Evolutionary conservation across 2,113 vertebrate species (phyloP), one percentile per base, ranked within the genome.

Genomic region (Nanorana parkeri): DNA sequence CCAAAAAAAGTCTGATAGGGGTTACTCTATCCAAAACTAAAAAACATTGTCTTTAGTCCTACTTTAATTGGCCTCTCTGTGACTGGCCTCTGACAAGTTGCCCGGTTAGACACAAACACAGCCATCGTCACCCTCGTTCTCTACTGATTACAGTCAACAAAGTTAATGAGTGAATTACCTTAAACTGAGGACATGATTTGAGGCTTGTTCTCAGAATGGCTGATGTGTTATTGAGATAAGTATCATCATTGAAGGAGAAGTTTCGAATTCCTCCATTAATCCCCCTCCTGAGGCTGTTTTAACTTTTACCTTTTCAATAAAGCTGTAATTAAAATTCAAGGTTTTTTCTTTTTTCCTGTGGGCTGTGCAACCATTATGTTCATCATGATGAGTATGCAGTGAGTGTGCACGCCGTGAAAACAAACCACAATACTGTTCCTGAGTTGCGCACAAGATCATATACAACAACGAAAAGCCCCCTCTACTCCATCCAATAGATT

Each of bases 261-360:
- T 73, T 73, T 73, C 56, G 32, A 47, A 73, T 73, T 73, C 69
- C 69, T 55, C 24, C 28, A 29, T 52, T 73, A 73, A 73, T 73
- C 51, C 69, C 51, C 26, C 69, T 29, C 69, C 69, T 73, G 24
- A 17, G 69, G 69, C 24, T 32, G 52, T 73, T 56, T 56, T 73
- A n/a, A 11, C 28, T 56, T n/a, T 56, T 56, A 73, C 52, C 68
- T 26, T 73, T 52, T 29, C 28, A 56, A 73, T 26, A 73, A 73
- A 19, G 52, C 0, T 7, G 10, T 56, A 29, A 73, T 73, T 73
- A 73, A 73, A 73, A 73, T 73, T 11, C 29, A 29, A 52, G 41
- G 41, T 47, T 8, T 47, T 47, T 47, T 47, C 13, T 13, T 47
- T 47, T 10, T 13, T 47, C 13, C 41, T 73, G 56, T 73, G 69